Percentiles rank a stretch among this genome's conserved stretches.
Evolutionary conservation across 2,888 invertebrate genomes (phyloP).

Genomic region (Uropetala carovei): DNA sequence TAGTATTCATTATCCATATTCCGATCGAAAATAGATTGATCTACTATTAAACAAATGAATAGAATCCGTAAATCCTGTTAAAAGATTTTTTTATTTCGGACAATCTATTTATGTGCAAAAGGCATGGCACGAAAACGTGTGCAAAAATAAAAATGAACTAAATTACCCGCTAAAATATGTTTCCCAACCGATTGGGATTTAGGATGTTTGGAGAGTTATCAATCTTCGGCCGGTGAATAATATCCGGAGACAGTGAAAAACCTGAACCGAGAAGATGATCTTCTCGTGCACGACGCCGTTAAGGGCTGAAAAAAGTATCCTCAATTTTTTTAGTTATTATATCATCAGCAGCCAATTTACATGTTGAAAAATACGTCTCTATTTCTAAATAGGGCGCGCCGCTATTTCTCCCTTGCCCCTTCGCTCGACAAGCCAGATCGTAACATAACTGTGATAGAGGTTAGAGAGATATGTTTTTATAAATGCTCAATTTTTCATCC

Average conservation of each 20-base stretch:
- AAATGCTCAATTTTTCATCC: no score
- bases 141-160: slow-evolving; percentile 9
- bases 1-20: no score
- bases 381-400: not conserved
- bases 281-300: not conserved
- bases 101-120: not conserved
- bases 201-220: not conserved
- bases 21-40: no score
- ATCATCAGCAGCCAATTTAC: not conserved
- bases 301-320: not conserved
- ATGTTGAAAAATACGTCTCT: not conserved
- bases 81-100: not conserved
- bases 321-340: not conserved
- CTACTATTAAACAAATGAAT: no score
- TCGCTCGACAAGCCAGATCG: no score
- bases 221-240: not conserved
- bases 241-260: slow-evolving; percentile 15
- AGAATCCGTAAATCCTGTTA: not conserved
- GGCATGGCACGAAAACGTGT: not conserved
- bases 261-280: not conserved
- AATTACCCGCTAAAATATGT: not conserved
- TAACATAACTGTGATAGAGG: no score
- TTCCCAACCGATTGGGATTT: not conserved
- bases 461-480: no score
- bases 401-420: no score